Evolutionary conservation across 2,888 invertebrate species (phyloP), one percentile per base, ranked within the genome.

Genomic region (Colostygia pectinataria): DNA sequence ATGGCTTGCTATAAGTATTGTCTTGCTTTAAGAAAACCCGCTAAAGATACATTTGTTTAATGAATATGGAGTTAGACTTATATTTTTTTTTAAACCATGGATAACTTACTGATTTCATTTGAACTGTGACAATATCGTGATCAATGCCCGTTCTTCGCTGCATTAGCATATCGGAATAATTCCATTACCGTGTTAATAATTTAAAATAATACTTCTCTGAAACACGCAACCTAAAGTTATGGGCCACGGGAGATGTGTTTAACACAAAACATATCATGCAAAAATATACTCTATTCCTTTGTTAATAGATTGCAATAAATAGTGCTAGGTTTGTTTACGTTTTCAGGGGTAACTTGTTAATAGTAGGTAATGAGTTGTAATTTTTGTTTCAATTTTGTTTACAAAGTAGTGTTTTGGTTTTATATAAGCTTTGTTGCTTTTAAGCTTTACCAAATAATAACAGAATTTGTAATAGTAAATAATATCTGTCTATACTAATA

Each of bases 81-180:
- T 15, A 15, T 15, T 15, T 24, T 24, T 6, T 24, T 24, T 6
- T 1, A 24, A 24, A 24, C 2, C 6, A 8, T 24, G 8, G 14
- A 13, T 40, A 3, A 25, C 14, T 1, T 38, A 27, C 53, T 45
- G 39, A 15, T 1, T 6, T 32, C 29, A n/a, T 29, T 38, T 42
- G 2, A 24, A 36, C 72, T 73, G 63, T 66, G 66, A 55, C 62
- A 37, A 45, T 81, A 65, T 75, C 88, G 87, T 88, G 86, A 74
- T 76, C 67, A 64, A 63, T 61, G 72, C 63, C 71, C 77, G 79
- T 88, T 84, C 74, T 68, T 82, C 71, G 66, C 67, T 55, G 63
- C 75, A 87, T 88, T 88, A 85, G 77, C 86, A 86, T 87, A 85
- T 80, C 79, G 72, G 73, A 87, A 85, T 88, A 83, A 87, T 88